These are phyloP conservation scores for Saturnia pavonia DNA, from an alignment of 2,888 invertebrate species.

Conservation along the genomic window DNA sequence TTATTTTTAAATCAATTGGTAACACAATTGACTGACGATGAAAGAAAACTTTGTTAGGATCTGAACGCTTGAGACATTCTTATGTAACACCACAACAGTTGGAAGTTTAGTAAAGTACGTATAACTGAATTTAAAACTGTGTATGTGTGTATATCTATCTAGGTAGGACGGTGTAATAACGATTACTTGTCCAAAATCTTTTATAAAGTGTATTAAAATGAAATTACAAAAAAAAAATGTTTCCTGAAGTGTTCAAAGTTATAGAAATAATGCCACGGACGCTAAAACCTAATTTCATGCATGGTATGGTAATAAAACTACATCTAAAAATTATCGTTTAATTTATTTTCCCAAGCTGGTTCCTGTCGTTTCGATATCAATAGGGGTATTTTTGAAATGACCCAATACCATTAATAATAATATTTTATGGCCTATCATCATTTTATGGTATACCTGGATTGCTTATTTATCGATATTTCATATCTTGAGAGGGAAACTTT, in stretches of 20 bases:
- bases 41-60: background rate
- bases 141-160: background rate
- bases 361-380: too few species aligned
- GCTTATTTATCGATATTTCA: background rate
- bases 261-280: conserved; percentile 34
- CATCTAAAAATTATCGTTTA: background rate
- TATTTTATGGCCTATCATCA: too few species aligned
- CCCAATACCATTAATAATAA: too few species aligned
- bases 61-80: background rate
- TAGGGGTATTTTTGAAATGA: too few species aligned
- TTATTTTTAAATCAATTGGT: background rate
- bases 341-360: background rate
- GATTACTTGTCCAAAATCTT: background rate
- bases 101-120: too few species aligned
- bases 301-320: conserved; percentile 26
- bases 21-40: background rate
- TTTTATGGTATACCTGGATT: too few species aligned
- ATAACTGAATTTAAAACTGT: background rate
- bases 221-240: background rate
- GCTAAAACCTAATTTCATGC: conserved; percentile 26
- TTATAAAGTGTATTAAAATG: background rate
- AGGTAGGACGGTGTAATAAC: background rate
- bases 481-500: background rate
- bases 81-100: background rate
- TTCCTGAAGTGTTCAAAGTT: conserved; percentile 53